Base-by-base conservation (phyloP, 2,888 invertebrate species). In the Eupithecia subumbrata region DNA sequence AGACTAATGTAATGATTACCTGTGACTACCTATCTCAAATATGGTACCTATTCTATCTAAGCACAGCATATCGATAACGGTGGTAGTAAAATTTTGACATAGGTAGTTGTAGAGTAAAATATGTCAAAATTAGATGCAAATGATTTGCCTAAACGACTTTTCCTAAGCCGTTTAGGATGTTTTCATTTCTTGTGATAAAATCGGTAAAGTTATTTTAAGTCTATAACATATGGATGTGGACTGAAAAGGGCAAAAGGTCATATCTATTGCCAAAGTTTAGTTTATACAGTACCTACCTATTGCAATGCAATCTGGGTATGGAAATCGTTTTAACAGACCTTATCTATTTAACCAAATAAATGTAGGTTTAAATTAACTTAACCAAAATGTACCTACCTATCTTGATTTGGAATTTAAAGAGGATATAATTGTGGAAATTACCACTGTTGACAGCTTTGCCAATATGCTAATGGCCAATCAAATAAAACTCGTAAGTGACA, bases 391-490 rank as follows among this genome's bases (percentile, higher is more conserved):
- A n/a, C n/a, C n/a, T n/a, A n/a, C n/a, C n/a, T n/a, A 11, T 43
- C 40, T 3, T 67, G 1, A 67, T 40, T 43, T 18, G 12, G 4
- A 22, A 22, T 22, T n/a, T 67, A 22, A 67, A 14, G 22, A 43
- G 40, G 67, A 66, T n/a, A 18, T 73, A 60, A 68, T 71, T 22
- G 72, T 75, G 75, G 73, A 77, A 77, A 68, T 73, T 73, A 75
- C 77, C 75, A 69, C 73, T 75, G 71, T 75, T 73, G 72, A 71
- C 70, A 18, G 40, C 18, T 72, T 22, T 11, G 14, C 25, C 60
- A 30, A 9, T 34, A 45, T 64, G 74, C 25, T 68, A 73, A 73
- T 52, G 11, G 45, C n/a, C 48, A 25, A 45, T n/a, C 72, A 77
- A 77, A 77, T 66, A 74, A 69, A 69, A 71, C 69, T 64, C 64